These are phyloP conservation scores for Meleagris gallopavo DNA, from an alignment of 2,113 vertebrate genomes.

Conservation along the genomic window DNA sequence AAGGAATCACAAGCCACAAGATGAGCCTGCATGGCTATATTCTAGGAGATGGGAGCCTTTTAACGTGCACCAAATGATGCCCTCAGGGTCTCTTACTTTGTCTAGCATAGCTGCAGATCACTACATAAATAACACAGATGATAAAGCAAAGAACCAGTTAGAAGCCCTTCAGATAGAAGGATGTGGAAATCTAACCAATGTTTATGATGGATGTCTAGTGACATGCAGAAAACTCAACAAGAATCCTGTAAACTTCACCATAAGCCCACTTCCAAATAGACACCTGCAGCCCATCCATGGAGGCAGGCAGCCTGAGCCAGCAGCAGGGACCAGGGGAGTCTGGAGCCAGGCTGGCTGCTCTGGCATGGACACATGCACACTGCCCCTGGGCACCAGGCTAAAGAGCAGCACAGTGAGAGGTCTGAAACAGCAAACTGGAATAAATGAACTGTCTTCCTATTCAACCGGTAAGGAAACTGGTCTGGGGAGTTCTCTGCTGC, in stretches of 20 bases:
- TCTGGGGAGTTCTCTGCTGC: not conserved
- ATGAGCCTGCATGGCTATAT: not conserved
- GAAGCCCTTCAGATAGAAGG: not conserved
- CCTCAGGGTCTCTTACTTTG: not conserved
- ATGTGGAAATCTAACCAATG: not conserved
- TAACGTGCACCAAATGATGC: not conserved
- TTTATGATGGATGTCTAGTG: not conserved
- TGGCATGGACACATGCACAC: not conserved
- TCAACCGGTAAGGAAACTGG: not conserved
- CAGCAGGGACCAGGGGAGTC: not conserved
- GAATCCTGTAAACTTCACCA: not conserved
- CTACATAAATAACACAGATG: not conserved
- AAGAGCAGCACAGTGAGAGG: not conserved
- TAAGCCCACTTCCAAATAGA: not conserved
- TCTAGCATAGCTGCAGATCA: not conserved
- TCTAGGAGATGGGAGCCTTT: not conserved
- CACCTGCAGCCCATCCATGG: not conserved
- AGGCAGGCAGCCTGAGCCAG: not conserved
- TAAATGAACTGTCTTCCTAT: not conserved
- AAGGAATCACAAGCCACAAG: accelerated
- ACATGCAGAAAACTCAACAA: not conserved
- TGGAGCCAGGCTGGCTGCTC: not conserved
- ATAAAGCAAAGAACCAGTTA: not conserved
- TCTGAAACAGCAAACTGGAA: not conserved
- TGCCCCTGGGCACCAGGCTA: not conserved